Conservation (phyloP, 2,888 invertebrate genomes). For the Timema cristinae region DNA sequence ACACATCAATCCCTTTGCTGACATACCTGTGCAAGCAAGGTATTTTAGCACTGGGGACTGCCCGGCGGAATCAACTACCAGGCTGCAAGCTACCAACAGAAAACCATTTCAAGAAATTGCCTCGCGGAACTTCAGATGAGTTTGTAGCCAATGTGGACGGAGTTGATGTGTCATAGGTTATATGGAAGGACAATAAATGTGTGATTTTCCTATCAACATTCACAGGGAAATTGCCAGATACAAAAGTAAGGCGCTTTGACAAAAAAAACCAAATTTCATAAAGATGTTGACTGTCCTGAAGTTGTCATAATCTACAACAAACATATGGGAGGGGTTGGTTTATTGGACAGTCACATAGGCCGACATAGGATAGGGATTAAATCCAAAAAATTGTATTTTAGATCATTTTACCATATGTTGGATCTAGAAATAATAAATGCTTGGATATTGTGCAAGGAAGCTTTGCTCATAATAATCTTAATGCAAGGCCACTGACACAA, state of each 20-base stretch:
- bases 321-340: conserved; percentile 8
- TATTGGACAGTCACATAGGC: conserved; percentile 10
- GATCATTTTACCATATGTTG: conserved; percentile 2
- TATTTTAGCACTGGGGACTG: conserved; percentile 3
- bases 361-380: background rate
- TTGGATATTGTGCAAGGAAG: conserved; percentile 15
- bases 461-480: background rate
- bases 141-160: conserved; percentile 12
- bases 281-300: conserved; percentile 11
- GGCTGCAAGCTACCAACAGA: conserved; percentile 10
- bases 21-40: conserved; percentile 1
- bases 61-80: background rate
- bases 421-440: conserved; percentile 7
- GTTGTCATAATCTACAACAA: conserved; percentile 11
- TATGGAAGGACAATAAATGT: conserved; percentile 15
- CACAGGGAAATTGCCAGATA: conserved; percentile 7
- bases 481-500: background rate
- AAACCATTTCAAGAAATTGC: conserved; percentile 4
- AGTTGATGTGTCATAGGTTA: conserved; percentile 1
- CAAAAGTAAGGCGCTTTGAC: background rate
- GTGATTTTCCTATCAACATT: conserved; percentile 14
- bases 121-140: background rate
- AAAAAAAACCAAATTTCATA: background rate
- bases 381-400: conserved; percentile 11
- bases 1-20: conserved; percentile 8